These are phyloP conservation scores for Labeo catla DNA, from an alignment of 2,113 vertebrate species.

Conservation along the genomic window DNA sequence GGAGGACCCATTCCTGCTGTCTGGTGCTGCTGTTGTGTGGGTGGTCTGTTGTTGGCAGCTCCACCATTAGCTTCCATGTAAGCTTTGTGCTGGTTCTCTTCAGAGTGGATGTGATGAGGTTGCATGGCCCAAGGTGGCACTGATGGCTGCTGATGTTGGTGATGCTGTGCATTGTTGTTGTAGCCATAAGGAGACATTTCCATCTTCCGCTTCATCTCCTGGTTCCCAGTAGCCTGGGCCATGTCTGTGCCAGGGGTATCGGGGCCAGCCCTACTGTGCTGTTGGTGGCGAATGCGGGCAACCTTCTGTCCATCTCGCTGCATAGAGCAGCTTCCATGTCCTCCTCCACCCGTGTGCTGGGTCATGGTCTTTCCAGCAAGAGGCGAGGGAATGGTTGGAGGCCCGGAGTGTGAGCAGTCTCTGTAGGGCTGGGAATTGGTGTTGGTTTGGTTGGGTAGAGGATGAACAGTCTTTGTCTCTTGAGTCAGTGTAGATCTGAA, in stretches of 20 bases:
- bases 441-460: slow-evolving; percentile 73
- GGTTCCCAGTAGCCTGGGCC: slow-evolving; percentile 61
- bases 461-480: slow-evolving; percentile 77
- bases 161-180: slow-evolving; percentile 67
- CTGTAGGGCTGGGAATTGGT: slow-evolving; percentile 81
- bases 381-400: slow-evolving; percentile 72
- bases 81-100: slow-evolving; percentile 83
- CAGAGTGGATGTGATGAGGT: slow-evolving; percentile 77
- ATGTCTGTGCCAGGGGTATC: slow-evolving; percentile 74
- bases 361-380: slow-evolving; percentile 71
- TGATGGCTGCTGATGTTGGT: slow-evolving; percentile 74
- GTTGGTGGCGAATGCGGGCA: slow-evolving; percentile 94
- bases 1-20: slow-evolving; percentile 64
- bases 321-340: slow-evolving; percentile 82
- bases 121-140: slow-evolving; percentile 87
- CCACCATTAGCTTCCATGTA: slow-evolving; percentile 87
- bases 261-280: slow-evolving; percentile 78
- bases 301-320: slow-evolving; percentile 91
- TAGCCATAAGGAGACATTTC: slow-evolving; percentile 86
- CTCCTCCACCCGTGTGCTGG: slow-evolving; percentile 65
- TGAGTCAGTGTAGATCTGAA: slow-evolving; percentile 79
- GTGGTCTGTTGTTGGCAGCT: slow-evolving; percentile 58
- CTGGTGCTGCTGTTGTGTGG: slow-evolving; percentile 64
- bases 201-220: slow-evolving; percentile 86
- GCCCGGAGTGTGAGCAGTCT: slow-evolving; percentile 86